Percentiles rank a stretch among this genome's conserved stretches.
Conservation (phyloP, 2,797 vertebrate species). For the Bufotes viridis region DNA sequence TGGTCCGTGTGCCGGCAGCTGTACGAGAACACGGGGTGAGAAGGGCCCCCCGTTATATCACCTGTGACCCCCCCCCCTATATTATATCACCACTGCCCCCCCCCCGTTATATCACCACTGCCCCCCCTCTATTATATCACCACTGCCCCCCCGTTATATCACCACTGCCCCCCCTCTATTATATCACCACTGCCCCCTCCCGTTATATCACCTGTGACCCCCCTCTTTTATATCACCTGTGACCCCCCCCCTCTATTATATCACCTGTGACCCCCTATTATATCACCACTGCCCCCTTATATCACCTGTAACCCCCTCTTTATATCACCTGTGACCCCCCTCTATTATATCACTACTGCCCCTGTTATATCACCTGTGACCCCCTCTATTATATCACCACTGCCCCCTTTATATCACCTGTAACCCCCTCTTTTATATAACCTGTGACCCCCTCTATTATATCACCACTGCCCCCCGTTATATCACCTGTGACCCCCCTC, state of each 20-base stretch:
- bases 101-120: background rate
- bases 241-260: background rate
- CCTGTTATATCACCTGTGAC: background rate
- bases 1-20: conserved; percentile 87
- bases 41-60: background rate
- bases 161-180: background rate
- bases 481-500: background rate
- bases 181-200: background rate
- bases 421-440: background rate
- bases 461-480: background rate
- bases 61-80: background rate
- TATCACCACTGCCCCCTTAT: background rate
- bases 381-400: background rate
- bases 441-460: background rate
- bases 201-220: background rate
- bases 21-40: conserved; percentile 87
- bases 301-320: background rate
- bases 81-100: background rate
- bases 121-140: background rate
- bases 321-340: background rate
- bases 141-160: background rate
- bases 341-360: background rate
- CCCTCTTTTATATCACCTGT: background rate
- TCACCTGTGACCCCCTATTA: too few relatives aligned
- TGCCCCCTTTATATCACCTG: background rate